These are phyloP conservation scores for Whitmania pigra DNA, from an alignment of 1,140 invertebrate species.

Conservation along the genomic window DNA sequence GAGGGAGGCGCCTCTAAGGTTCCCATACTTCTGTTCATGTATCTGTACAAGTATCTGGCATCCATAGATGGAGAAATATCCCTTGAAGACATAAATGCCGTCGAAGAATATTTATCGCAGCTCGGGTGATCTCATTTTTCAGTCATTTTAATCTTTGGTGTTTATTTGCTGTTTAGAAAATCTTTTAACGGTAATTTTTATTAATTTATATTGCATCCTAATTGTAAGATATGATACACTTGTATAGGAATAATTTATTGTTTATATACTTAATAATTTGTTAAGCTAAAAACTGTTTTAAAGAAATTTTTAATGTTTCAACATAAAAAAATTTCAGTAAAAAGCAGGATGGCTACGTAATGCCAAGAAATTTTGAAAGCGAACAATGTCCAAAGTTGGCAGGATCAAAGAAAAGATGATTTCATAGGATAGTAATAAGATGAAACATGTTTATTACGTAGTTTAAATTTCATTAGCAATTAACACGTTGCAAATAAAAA, in stretches of 20 bases:
- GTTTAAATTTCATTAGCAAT: no score
- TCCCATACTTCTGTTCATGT: slow-evolving; percentile 52
- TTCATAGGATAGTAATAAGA: no score
- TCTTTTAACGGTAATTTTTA: neutral
- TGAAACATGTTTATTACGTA: no score
- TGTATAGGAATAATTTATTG: neutral
- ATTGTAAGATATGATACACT: neutral
- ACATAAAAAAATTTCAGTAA: slow-evolving; percentile 37
- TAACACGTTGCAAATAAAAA: no score
- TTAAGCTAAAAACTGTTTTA: slow-evolving; percentile 14
- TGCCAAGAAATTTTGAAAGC: slow-evolving; percentile 41
- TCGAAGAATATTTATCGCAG: slow-evolving; percentile 36
- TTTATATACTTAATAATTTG: neutral
- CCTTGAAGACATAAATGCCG: slow-evolving; percentile 37
- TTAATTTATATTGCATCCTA: slow-evolving; percentile 2
- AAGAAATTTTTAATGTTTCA: slow-evolving; percentile 6
- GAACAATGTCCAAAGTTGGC: slow-evolving; percentile 38
- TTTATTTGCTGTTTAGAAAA: neutral
- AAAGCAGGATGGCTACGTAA: slow-evolving; percentile 41
- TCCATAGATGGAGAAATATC: slow-evolving; percentile 51
- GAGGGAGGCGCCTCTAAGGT: slow-evolving; percentile 65
- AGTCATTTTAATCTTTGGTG: neutral
- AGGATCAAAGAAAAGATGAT: slow-evolving; percentile 23
- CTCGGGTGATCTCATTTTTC: slow-evolving; percentile 37
- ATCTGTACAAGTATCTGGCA: slow-evolving; percentile 58